phyloP scores from a whole-genome alignment of 2,113 vertebrate species.

The Sapayoa aenigma region DNA sequence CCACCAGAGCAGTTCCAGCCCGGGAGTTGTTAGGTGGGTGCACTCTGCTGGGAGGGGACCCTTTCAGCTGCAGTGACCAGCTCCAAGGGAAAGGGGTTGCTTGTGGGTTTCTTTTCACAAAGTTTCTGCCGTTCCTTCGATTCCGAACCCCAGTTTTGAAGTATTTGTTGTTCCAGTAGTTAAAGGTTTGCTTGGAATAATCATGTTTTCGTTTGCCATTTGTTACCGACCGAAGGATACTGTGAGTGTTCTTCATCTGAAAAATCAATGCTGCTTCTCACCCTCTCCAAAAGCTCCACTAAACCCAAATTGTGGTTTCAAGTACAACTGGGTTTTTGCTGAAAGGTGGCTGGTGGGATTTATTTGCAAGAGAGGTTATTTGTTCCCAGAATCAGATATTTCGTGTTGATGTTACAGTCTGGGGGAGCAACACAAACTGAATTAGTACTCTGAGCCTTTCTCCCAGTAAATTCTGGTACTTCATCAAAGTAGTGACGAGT shows the following conservation, averaged over 20 bases:
- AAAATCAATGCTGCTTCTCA: not conserved
- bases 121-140: not conserved
- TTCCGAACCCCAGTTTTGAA: not conserved
- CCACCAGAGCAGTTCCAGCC: conserved; percentile 83
- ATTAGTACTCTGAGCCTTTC: not conserved
- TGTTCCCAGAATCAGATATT: not conserved
- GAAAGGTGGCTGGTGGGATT: not conserved
- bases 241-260: not conserved
- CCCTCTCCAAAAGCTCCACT: not conserved
- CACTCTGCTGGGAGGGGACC: not conserved
- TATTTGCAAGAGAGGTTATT: not conserved
- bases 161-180: not conserved
- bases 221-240: not conserved
- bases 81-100: not conserved
- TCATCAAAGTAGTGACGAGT: not conserved
- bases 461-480: not conserved
- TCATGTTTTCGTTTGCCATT: not conserved
- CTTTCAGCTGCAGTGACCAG: not conserved
- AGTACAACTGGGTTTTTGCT: not conserved
- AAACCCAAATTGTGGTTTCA: not conserved
- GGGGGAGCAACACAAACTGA: not conserved
- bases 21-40: conserved; percentile 88
- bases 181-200: not conserved
- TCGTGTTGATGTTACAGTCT: not conserved
- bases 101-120: not conserved